These are phyloP conservation scores for Iguana delicatissima DNA, from an alignment of 2,797 vertebrate genomes.

Conservation along the genomic window DNA sequence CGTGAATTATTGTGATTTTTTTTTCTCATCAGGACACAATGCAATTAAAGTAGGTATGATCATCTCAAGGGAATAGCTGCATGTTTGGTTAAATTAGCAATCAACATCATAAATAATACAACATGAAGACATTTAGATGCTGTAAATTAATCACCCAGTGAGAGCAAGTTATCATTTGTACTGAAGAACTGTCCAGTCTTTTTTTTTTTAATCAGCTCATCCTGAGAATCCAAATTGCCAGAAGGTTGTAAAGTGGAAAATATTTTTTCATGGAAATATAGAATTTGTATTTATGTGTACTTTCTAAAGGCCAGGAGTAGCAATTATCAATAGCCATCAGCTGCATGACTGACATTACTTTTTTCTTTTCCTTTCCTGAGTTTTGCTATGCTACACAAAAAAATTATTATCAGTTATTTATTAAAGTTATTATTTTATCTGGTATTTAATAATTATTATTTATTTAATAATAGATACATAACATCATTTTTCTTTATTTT, in stretches of 20 bases:
- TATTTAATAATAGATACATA: background rate
- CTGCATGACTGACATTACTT: constrained; percentile 18
- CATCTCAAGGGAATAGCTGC: background rate
- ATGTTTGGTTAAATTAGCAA: constrained; percentile 52
- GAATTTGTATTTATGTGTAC: background rate
- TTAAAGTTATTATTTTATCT: background rate
- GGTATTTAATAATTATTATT: background rate
- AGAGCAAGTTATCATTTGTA: constrained; percentile 13
- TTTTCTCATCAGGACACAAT: constrained; percentile 48
- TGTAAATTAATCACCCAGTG: constrained; percentile 39
- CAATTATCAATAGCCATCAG: background rate
- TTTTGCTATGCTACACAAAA: background rate
- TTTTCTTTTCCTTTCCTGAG: background rate
- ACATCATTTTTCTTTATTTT: too few relatives aligned
- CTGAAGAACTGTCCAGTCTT: constrained; percentile 26
- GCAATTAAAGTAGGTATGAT: constrained; percentile 58
- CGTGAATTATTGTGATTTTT: constrained; percentile 7
- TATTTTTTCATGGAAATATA: background rate
- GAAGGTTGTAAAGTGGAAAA: constrained; percentile 41
- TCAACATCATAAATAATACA: constrained; percentile 34
- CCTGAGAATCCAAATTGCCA: constrained; percentile 39
- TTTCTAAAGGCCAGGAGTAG: constrained; percentile 22
- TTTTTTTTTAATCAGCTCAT: constrained; percentile 30
- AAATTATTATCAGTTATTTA: background rate
- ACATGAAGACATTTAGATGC: constrained; percentile 43